These are phyloP conservation scores for Bombus pascuorum DNA, from an alignment of 1,140 invertebrate genomes.

Conservation along the genomic window DNA sequence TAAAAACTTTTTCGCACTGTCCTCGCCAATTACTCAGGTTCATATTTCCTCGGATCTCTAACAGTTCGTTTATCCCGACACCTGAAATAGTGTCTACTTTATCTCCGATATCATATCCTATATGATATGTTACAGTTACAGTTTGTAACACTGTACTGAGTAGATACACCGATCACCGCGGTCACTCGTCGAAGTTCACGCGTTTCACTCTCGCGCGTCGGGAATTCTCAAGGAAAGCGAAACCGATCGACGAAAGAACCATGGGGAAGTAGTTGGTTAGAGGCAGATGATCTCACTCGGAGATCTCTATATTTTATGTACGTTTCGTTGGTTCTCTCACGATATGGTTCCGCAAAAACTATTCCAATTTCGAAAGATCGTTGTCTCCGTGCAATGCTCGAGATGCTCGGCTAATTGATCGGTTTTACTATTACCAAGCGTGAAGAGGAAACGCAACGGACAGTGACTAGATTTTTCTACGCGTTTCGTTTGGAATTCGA, in stretches of 20 bases:
- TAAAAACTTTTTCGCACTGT: no score
- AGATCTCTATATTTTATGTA: no score
- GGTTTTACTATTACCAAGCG: not conserved
- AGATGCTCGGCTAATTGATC: constrained; percentile 9
- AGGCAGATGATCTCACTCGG: constrained; percentile 6
- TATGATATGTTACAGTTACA: not conserved
- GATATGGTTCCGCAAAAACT: constrained; percentile 4
- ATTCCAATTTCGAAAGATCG: not conserved
- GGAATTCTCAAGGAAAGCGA: constrained; percentile 45
- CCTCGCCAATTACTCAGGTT: no score
- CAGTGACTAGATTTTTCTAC: not conserved
- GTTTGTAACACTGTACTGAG: not conserved
- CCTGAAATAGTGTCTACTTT: not conserved
- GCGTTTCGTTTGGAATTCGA: not conserved
- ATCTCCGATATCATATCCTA: no score
- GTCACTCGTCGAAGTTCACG: not conserved
- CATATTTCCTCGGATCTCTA: no score
- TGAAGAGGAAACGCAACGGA: not conserved
- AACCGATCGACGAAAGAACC: constrained; percentile 15
- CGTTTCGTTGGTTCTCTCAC: not conserved
- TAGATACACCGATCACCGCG: not conserved
- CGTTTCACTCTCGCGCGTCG: not conserved
- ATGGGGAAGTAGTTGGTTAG: not conserved
- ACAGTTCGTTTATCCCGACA: no score
- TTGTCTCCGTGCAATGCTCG: not conserved